Evolutionary conservation across 2,113 vertebrate species (phyloP).

Genomic region (Psammodynastes pulverulentus): DNA sequence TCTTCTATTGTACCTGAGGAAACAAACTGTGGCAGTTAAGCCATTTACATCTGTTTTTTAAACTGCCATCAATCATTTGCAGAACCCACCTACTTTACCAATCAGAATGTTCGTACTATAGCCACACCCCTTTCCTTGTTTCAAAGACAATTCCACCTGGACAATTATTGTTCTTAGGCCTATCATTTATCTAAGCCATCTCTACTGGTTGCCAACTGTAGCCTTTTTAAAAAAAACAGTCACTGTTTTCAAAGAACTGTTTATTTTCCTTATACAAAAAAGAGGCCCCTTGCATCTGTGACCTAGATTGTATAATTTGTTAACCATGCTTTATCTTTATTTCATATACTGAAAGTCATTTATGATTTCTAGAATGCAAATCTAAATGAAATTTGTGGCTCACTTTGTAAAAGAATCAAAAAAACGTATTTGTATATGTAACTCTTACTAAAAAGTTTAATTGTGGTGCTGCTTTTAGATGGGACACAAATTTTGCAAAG

Average conservation of each 20-base stretch:
- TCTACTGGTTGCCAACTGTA: neutral
- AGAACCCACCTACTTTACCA: neutral
- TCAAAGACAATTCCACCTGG: too few relatives aligned
- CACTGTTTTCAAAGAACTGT: neutral
- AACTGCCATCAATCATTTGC: conserved; percentile 6
- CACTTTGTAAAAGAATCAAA: neutral
- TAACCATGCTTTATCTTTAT: neutral
- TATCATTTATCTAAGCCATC: neutral
- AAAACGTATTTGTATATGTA: neutral
- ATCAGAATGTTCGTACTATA: neutral
- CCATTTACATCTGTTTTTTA: fast-evolving
- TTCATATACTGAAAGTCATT: neutral
- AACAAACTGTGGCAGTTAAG: fast-evolving
- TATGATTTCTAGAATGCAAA: neutral
- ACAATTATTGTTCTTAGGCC: neutral
- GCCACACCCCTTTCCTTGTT: neutral
- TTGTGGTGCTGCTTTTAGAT: neutral
- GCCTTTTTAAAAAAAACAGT: neutral
- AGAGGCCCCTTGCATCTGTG: neutral
- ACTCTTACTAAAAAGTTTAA: neutral
- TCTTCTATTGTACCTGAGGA: neutral
- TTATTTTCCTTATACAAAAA: neutral
- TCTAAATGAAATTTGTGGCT: neutral
- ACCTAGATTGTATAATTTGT: neutral
- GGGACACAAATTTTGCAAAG: neutral